phyloP scores from a whole-genome alignment of 2,888 invertebrate species.

The Zhengitettix transpicula region DNA sequence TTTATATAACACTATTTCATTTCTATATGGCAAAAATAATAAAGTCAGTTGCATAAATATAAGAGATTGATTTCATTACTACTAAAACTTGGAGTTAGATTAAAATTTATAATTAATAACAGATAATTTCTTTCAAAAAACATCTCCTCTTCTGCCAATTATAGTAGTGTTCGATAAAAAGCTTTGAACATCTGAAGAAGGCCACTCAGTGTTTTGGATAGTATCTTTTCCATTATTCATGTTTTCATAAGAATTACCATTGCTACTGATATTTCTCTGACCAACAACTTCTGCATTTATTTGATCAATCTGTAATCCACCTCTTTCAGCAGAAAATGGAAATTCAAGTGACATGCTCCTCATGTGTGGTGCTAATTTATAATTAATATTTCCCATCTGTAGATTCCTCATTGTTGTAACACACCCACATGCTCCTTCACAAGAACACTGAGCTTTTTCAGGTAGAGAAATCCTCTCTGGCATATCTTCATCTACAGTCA shows the following conservation, averaged over 20 bases:
- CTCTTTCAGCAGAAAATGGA: not conserved
- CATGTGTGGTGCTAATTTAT: not conserved
- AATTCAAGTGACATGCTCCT: not conserved
- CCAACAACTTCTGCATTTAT: too few species aligned
- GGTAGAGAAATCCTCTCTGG: not conserved
- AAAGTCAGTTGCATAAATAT: too few species aligned
- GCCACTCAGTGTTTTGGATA: not conserved
- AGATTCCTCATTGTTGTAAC: not conserved
- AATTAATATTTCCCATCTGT: not conserved
- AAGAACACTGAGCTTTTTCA: not conserved
- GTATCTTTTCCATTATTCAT: not conserved
- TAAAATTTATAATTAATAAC: too few species aligned
- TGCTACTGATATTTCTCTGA: not conserved
- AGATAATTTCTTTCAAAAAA: not conserved
- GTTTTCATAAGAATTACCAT: not conserved
- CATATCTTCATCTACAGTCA: not conserved
- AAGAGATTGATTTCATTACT: too few species aligned
- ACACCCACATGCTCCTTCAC: slow-evolving; percentile 1
- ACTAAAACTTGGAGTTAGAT: too few species aligned
- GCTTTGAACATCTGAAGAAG: not conserved
- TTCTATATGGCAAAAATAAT: too few species aligned
- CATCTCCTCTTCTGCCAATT: not conserved
- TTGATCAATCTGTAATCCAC: not conserved
- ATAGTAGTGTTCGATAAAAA: not conserved
- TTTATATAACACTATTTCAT: too few species aligned